Conservation (phyloP, 2,113 vertebrate species). For the Pseudorasbora parva region DNA sequence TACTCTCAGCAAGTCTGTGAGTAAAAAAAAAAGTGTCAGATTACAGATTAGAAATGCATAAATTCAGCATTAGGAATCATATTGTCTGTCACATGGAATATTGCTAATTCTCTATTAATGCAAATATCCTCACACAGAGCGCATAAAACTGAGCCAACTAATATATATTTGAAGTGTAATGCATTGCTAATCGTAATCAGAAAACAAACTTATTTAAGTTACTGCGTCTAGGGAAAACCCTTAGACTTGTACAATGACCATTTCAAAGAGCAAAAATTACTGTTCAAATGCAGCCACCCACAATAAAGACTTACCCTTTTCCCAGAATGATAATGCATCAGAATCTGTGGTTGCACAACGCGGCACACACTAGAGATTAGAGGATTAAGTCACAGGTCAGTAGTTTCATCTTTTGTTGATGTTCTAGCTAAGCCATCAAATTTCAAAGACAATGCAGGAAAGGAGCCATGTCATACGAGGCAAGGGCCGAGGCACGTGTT, state of each 20-base stretch:
- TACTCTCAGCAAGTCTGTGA: background rate
- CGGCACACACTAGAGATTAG: conserved; percentile 54
- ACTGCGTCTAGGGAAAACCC: conserved; percentile 15
- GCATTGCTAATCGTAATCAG: background rate
- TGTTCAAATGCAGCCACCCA: conserved; percentile 51
- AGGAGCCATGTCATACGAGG: background rate
- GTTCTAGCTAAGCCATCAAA: conserved; percentile 45
- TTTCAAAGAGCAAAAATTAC: conserved; percentile 36
- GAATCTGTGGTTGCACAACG: conserved; percentile 65
- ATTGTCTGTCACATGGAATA: background rate
- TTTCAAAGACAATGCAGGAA: conserved; percentile 43
- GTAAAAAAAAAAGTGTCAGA: background rate
- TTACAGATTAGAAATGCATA: background rate
- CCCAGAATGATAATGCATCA: conserved; percentile 61
- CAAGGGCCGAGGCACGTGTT: background rate
- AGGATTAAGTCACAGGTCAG: conserved; percentile 62
- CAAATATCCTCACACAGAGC: background rate
- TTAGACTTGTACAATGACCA: background rate
- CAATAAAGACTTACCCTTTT: conserved; percentile 69
- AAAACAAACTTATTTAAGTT: background rate
- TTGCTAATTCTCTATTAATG: background rate
- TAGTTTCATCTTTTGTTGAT: conserved; percentile 61
- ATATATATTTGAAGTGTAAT: background rate
- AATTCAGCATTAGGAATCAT: background rate
- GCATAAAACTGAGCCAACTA: background rate